phyloP scores from a whole-genome alignment of 2,888 invertebrate genomes.

The Seira ritae region DNA sequence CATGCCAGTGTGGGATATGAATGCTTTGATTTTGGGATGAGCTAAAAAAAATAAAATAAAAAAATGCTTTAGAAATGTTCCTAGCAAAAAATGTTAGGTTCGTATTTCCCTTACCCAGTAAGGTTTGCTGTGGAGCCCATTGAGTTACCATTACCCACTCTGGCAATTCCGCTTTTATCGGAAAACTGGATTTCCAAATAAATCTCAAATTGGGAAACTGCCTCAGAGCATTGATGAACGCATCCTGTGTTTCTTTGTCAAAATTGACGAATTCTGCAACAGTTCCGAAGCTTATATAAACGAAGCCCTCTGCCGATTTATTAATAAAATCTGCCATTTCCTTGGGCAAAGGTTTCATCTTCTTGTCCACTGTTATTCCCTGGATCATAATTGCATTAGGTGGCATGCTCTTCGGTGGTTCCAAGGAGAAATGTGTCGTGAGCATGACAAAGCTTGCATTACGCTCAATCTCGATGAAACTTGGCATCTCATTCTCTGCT shows the following conservation, averaged over 20 bases:
- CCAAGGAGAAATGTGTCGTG: constrained; percentile 64
- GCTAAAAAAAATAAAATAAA: constrained; percentile 34
- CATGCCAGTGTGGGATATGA: constrained; percentile 67
- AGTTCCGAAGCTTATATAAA: constrained; percentile 48
- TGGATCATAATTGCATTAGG: constrained; percentile 57
- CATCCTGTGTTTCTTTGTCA: constrained; percentile 14
- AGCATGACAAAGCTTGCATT: constrained; percentile 64
- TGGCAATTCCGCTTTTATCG: constrained; percentile 6
- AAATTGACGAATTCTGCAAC: constrained; percentile 39
- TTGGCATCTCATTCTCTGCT: constrained; percentile 38
- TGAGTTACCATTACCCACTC: constrained; percentile 26
- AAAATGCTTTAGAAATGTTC: too few relatives aligned
- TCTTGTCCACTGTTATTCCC: background rate
- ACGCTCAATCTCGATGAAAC: constrained; percentile 57
- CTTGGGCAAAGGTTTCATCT: background rate
- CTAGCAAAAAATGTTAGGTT: too few relatives aligned
- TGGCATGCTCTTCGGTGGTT: constrained; percentile 62
- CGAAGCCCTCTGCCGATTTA: constrained; percentile 32
- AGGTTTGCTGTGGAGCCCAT: constrained; percentile 51
- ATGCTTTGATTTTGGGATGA: constrained; percentile 65
- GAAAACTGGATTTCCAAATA: constrained; percentile 31
- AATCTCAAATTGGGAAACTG: constrained; percentile 36
- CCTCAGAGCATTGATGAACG: constrained; percentile 18
- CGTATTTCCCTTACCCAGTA: too few relatives aligned
- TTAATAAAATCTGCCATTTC: constrained; percentile 27